phyloP scores from a whole-genome alignment of 2,797 vertebrate genomes.

The Myotis daubentonii region DNA sequence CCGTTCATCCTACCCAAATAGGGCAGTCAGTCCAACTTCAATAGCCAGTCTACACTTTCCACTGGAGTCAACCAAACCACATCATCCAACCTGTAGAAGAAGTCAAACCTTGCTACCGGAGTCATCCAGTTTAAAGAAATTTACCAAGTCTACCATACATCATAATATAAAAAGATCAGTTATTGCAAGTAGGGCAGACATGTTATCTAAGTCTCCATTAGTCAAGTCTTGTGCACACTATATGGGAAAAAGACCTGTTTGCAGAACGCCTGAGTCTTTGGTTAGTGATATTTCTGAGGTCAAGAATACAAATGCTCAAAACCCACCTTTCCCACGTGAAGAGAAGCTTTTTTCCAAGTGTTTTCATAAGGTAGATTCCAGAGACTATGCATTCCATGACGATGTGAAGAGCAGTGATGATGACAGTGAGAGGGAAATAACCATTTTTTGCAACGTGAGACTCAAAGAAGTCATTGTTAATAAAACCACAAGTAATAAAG shows the following conservation, averaged over 20 bases:
- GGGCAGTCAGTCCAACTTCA: neutral
- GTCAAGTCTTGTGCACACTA: neutral
- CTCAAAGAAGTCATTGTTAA: neutral
- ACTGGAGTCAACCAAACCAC: neutral
- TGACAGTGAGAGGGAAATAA: slow-evolving; percentile 8
- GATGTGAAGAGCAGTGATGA: neutral
- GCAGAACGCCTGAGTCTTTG: neutral
- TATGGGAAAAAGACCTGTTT: neutral
- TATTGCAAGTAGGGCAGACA: neutral
- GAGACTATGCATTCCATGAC: neutral
- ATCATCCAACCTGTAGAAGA: neutral
- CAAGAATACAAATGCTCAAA: neutral
- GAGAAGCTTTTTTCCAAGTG: neutral
- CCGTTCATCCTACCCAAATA: neutral
- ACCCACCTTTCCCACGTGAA: neutral
- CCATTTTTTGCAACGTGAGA: neutral
- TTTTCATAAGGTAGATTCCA: neutral
- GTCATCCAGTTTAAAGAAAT: neutral
- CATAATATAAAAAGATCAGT: neutral
- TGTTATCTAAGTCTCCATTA: neutral
- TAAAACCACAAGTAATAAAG: neutral
- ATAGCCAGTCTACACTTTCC: neutral
- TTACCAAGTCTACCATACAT: neutral
- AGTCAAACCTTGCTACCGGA: neutral
- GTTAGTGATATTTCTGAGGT: neutral